These are phyloP conservation scores for Sylvilagus bachmani DNA, from an alignment of 2,113 vertebrate genomes.

Conservation along the genomic window DNA sequence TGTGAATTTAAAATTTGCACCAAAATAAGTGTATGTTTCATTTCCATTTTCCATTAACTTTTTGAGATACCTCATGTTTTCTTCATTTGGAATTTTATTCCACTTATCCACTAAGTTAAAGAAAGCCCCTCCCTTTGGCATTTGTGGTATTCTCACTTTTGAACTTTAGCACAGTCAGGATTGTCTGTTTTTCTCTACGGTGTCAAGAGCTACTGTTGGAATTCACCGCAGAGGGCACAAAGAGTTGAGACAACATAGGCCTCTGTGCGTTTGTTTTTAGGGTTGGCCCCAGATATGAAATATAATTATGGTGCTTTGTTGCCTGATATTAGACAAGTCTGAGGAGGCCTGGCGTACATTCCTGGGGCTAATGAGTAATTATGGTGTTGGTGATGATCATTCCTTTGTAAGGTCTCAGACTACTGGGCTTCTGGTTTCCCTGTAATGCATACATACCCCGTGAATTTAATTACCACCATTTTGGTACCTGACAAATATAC, in stretches of 20 bases:
- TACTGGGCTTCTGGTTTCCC: slow-evolving; percentile 68
- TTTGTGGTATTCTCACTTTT: slow-evolving; percentile 1
- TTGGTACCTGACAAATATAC: slow-evolving; percentile 74
- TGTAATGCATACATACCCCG: slow-evolving; percentile 56
- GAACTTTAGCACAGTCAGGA: slow-evolving; percentile 25
- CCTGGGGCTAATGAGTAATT: slow-evolving; percentile 69
- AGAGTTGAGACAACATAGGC: slow-evolving; percentile 53
- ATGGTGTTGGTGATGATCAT: slow-evolving; percentile 66
- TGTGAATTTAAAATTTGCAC: too few relatives aligned
- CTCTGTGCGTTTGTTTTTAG: not conserved
- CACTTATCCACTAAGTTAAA: not conserved
- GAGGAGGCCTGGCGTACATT: slow-evolving; percentile 72
- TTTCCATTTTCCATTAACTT: too few relatives aligned
- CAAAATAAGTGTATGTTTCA: too few relatives aligned
- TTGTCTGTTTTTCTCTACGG: slow-evolving; percentile 54
- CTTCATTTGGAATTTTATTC: not conserved
- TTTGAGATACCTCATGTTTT: not conserved
- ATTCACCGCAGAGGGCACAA: slow-evolving; percentile 61
- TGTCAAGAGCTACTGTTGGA: not conserved
- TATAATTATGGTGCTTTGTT: slow-evolving; percentile 72
- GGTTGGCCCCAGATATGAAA: slow-evolving; percentile 64
- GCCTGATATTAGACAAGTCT: slow-evolving; percentile 75
- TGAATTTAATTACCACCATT: slow-evolving; percentile 60
- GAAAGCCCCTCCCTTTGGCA: not conserved
- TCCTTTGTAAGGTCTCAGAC: slow-evolving; percentile 75